These are phyloP conservation scores for Egretta garzetta DNA, from an alignment of 2,113 vertebrate genomes.

Conservation along the genomic window DNA sequence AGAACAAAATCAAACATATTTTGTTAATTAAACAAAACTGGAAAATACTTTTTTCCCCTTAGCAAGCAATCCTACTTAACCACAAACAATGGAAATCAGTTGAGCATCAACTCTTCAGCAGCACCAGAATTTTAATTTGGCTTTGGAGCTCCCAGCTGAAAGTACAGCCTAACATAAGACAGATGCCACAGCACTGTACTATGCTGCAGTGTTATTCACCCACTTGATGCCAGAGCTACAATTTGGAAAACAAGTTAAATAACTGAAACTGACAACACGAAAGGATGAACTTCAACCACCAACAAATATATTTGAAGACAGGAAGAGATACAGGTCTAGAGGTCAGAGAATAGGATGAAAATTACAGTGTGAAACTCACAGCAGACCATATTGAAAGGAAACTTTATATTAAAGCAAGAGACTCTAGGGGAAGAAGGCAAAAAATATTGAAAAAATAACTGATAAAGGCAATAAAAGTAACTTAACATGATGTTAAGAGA, in stretches of 20 bases:
- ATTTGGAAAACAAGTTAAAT: background rate
- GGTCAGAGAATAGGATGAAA: background rate
- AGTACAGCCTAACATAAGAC: background rate
- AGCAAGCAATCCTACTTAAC: background rate
- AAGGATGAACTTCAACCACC: background rate
- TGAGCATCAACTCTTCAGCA: background rate
- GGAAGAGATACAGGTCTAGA: background rate
- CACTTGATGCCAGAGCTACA: rapidly evolving
- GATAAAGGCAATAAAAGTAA: background rate
- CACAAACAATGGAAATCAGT: background rate
- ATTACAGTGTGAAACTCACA: background rate
- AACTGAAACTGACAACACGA: background rate
- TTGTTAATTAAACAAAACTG: background rate
- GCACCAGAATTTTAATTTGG: background rate
- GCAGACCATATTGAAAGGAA: background rate
- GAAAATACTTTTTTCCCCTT: background rate
- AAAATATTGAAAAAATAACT: background rate
- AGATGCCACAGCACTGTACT: background rate
- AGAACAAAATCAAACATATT: background rate
- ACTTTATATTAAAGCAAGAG: background rate
- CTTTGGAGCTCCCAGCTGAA: background rate
- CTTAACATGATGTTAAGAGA: rapidly evolving
- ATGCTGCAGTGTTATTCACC: background rate
- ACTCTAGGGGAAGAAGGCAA: background rate
- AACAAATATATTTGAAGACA: background rate